Evolutionary conservation across 92 coral and sea anemone species (phyloP).

Genomic region (Phymanthus crucifer): DNA sequence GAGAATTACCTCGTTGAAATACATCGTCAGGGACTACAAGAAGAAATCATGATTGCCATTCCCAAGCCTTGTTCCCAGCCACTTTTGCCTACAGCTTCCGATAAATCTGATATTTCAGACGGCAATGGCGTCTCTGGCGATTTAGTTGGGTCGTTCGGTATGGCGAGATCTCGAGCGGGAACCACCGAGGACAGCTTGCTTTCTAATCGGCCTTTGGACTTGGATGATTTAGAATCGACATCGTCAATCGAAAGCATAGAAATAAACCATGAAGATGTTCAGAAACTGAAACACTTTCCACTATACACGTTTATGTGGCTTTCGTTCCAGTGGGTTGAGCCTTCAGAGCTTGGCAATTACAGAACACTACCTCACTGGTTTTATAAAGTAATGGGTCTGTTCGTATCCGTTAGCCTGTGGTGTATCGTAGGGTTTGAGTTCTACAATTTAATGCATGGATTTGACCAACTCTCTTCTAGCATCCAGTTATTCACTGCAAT

Average conservation of each 20-base stretch:
- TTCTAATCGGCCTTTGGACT: not conserved
- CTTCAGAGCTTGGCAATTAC: slow-evolving; percentile 35
- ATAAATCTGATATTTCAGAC: not conserved
- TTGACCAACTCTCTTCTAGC: slow-evolving; percentile 30
- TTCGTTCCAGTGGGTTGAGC: slow-evolving; percentile 63
- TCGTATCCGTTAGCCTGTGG: slow-evolving; percentile 52
- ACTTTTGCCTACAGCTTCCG: not conserved
- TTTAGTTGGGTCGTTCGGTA: not conserved
- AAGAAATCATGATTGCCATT: not conserved
- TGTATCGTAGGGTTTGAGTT: slow-evolving; percentile 41
- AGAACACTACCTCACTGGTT: slow-evolving; percentile 21
- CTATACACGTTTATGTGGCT: slow-evolving; percentile 53
- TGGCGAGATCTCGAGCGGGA: not conserved
- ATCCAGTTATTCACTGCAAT: slow-evolving; percentile 40
- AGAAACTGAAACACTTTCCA: slow-evolving; percentile 26
- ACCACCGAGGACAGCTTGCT: not conserved
- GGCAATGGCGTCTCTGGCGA: not conserved
- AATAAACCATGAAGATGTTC: too few species aligned
- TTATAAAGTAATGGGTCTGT: slow-evolving; percentile 33
- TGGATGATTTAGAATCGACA: not conserved
- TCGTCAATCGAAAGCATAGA: not conserved
- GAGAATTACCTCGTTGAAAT: not conserved
- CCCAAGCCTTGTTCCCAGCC: not conserved
- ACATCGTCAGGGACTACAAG: not conserved
- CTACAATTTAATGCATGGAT: slow-evolving; percentile 43